Conservation (phyloP, 2,797 vertebrate species). For the Limosa lapponica region DNA sequence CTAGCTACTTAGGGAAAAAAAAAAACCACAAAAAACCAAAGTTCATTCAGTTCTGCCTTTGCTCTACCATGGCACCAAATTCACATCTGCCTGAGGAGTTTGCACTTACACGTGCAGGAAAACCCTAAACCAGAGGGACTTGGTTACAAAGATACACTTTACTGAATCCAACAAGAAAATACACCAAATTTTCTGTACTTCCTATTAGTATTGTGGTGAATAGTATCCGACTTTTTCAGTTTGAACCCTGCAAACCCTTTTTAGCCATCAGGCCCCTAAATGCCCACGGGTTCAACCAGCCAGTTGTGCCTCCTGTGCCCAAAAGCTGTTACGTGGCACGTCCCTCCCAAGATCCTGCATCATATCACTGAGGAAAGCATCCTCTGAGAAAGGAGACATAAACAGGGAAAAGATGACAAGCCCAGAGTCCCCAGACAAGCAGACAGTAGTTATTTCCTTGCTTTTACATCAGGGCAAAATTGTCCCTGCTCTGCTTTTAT, state of each 20-base stretch:
- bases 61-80: not conserved
- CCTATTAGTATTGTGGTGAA: not conserved
- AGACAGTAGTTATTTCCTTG: not conserved
- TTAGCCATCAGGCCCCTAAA: not conserved
- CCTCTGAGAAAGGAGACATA: not conserved
- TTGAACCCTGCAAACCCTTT: not conserved
- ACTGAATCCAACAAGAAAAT: not conserved
- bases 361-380: fast-evolving
- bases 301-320: not conserved
- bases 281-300: fast-evolving
- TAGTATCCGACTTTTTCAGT: not conserved
- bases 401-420: not conserved
- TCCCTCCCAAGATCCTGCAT: not conserved
- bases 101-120: not conserved
- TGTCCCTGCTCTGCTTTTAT: not conserved
- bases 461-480: not conserved
- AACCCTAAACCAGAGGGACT: not conserved
- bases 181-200: not conserved
- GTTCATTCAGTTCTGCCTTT: not conserved
- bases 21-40: not conserved
- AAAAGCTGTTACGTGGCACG: not conserved
- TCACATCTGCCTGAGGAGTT: not conserved
- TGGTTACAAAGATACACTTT: no score
- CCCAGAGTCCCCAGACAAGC: not conserved
- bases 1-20: not conserved